Percentiles rank a stretch among this genome's conserved stretches.
Evolutionary conservation across 2,113 vertebrate genomes (phyloP).

Genomic region (Abramis brama): DNA sequence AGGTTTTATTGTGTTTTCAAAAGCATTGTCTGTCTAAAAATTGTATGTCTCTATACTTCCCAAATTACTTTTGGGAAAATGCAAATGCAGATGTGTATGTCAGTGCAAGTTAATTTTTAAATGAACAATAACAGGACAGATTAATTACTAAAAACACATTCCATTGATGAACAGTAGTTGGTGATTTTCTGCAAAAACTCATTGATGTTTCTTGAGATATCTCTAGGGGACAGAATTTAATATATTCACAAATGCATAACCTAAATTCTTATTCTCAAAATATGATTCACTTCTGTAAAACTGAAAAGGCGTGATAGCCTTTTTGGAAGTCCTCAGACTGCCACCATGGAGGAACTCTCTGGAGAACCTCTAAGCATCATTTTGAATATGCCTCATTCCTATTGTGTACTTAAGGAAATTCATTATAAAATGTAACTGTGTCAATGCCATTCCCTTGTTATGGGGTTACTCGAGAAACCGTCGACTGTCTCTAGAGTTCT

Average conservation of each 20-base stretch:
- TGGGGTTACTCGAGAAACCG: not conserved
- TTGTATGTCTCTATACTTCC: not conserved
- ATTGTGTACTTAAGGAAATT: not conserved
- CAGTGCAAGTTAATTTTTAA: not conserved
- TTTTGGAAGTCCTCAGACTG: not conserved
- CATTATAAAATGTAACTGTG: not conserved
- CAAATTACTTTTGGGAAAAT: not conserved
- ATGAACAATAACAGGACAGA: not conserved
- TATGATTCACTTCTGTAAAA: not conserved
- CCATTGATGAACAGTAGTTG: too few relatives aligned
- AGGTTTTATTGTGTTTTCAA: not conserved
- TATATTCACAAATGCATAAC: not conserved
- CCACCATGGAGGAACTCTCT: not conserved
- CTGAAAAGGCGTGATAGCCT: not conserved
- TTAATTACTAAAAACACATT: not conserved
- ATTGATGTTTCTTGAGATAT: not conserved
- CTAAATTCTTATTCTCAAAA: not conserved
- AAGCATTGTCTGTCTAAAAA: not conserved
- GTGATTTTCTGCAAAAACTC: too few relatives aligned
- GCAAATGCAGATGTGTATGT: not conserved
- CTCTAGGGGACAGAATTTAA: not conserved
- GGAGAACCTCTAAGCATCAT: constrained; percentile 9
- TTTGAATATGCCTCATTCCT: not conserved
- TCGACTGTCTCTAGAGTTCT: not conserved
- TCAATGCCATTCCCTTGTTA: not conserved